phyloP scores from a whole-genome alignment of 2,888 invertebrate species.

The Odontomyia ornata region DNA sequence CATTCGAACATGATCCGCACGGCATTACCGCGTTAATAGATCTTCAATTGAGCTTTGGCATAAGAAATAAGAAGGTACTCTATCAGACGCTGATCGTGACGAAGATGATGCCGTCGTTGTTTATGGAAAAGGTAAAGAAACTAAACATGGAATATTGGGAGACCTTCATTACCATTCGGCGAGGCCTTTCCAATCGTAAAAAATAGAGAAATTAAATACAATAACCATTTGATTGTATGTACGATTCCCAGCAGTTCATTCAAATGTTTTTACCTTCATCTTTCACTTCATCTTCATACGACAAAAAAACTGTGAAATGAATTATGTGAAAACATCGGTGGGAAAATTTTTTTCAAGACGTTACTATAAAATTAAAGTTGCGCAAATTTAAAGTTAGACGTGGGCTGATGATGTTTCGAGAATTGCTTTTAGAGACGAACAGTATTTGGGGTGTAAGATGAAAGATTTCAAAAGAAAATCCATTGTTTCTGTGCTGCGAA shows the following conservation, averaged over 20 bases:
- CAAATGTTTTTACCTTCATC: not conserved
- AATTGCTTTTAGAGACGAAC: too few species aligned
- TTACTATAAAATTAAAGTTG: not conserved
- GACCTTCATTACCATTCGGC: slow-evolving; percentile 19
- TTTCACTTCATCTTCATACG: not conserved
- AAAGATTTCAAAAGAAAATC: too few species aligned
- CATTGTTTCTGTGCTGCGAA: too few species aligned
- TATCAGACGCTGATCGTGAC: slow-evolving; percentile 9
- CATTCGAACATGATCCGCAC: slow-evolving; percentile 11
- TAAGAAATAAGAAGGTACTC: slow-evolving; percentile 19
- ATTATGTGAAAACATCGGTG: slow-evolving; percentile 19
- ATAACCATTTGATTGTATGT: slow-evolving; percentile 18
- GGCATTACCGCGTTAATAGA: slow-evolving; percentile 12
- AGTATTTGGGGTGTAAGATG: too few species aligned
- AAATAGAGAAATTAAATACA: slow-evolving; percentile 26
- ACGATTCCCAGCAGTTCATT: not conserved
- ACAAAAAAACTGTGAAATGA: slow-evolving; percentile 22
- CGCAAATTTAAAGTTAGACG: slow-evolving; percentile 12
- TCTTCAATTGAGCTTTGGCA: not conserved
- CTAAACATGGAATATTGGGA: not conserved
- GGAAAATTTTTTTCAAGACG: not conserved
- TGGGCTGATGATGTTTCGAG: too few species aligned
- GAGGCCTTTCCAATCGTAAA: not conserved
- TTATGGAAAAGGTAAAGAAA: not conserved
- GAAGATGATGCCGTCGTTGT: not conserved